Base-by-base conservation (phyloP, 2,888 invertebrate genomes). In the Lycaena phlaeas region DNA sequence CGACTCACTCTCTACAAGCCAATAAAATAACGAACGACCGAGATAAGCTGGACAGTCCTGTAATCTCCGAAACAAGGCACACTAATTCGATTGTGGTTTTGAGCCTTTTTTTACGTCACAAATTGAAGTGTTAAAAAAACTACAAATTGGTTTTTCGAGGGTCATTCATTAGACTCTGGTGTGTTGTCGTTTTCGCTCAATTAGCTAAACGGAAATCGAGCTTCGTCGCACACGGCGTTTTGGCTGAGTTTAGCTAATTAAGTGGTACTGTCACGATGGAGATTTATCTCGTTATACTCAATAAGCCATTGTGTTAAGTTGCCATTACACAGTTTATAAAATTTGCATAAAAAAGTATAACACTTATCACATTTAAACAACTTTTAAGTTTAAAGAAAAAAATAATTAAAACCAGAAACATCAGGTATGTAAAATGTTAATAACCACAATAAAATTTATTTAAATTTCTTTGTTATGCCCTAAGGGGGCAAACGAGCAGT, bases 21-120 rank as follows among this genome's bases (percentile, higher is more conserved):
- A 82, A 82, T 82, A 81, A 84, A 84, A 82, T 84, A 84, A 84
- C 79, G 82, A 79, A 84, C 79, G 82, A 81, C 70, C 74, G 64
- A 82, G 84, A 84, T 84, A 82, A 82, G 72, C 68, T 72, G 75
- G 84, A 81, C 82, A 77, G 76, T 78, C 74, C 71, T 78, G 79
- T 82, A 84, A 84, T 84, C 84, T 84, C 75, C 75, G 73, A 75
- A 81, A 84, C 84, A 84, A 81, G 82, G 84, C 81, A 81, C 82
- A 81, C 84, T 84, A 84, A 84, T 84, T 84, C 79, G 82, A 82
- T 81, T 84, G 84, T 84, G 84, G 84, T 84, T 82, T 82, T 70
- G 76, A 68, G 65, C 72, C 76, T 78, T 78, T 79, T 84, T 76
- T 66, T 79, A 78, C 72, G 77, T 75, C 82, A 82, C 84, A 82